Evolutionary conservation across 2,113 vertebrate species (phyloP).

Genomic region (Myotis lucifugus): DNA sequence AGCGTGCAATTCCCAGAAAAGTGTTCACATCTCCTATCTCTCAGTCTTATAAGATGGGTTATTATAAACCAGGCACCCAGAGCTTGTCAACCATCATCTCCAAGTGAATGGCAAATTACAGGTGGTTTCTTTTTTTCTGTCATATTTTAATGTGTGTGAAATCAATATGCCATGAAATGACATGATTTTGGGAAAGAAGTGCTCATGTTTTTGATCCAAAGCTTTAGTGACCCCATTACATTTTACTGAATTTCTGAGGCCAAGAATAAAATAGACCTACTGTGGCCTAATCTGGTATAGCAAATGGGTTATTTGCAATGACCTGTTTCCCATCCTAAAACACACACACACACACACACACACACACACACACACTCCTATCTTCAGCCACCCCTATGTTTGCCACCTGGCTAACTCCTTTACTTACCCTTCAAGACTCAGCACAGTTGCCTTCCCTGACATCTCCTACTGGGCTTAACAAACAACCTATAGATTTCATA

Average conservation of each 20-base stretch:
- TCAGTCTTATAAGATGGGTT: neutral
- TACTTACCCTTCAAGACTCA: neutral
- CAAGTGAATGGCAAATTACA: neutral
- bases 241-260: neutral
- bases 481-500: neutral
- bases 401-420: neutral
- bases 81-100: neutral
- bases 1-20: neutral
- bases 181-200: neutral
- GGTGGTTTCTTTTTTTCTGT: neutral
- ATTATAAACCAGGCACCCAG: neutral
- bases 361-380: neutral
- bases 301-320: neutral
- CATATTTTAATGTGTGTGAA: neutral
- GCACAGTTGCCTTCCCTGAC: neutral
- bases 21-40: neutral
- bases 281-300: neutral
- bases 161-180: neutral
- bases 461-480: neutral
- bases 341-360: neutral
- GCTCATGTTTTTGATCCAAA: neutral
- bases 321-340: neutral
- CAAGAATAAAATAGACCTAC: neutral
- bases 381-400: neutral
- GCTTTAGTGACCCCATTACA: neutral